Percentiles rank a stretch among this genome's conserved stretches.
phyloP scores from a whole-genome alignment of 92 coral and sea anemone genomes.

The Porites divaricata region DNA sequence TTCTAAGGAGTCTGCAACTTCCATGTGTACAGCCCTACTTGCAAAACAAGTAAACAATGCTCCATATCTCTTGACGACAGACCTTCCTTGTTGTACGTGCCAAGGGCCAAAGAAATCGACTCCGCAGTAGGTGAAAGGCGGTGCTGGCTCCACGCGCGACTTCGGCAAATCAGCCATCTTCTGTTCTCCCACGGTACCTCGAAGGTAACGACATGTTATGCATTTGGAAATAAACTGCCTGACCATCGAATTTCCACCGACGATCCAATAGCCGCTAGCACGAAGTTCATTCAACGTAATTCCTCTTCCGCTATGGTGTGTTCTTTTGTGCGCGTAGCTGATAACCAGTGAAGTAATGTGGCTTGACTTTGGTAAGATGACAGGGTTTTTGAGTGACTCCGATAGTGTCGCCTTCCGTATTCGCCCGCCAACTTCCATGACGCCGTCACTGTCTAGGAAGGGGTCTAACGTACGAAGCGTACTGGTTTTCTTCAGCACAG shows the following conservation, averaged over 20 bases:
- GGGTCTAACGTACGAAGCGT: constrained; percentile 51
- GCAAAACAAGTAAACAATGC: constrained; percentile 62
- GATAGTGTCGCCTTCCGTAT: constrained; percentile 46
- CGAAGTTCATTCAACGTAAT: constrained; percentile 64
- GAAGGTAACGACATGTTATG: constrained; percentile 58
- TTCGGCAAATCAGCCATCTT: constrained; percentile 75
- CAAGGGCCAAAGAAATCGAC: constrained; percentile 64
- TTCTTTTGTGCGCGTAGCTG: constrained; percentile 51
- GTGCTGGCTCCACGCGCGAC: constrained; percentile 58
- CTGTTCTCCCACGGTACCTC: constrained; percentile 63
- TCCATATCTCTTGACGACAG: constrained; percentile 58
- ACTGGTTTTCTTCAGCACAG: constrained; percentile 53
- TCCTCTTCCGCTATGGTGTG: constrained; percentile 62
- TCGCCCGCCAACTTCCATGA: constrained; percentile 62
- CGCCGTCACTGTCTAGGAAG: constrained; percentile 45
- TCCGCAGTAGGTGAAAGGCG: constrained; percentile 63
- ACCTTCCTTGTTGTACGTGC: constrained; percentile 56
- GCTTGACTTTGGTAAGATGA: constrained; percentile 61
- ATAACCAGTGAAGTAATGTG: constrained; percentile 47
- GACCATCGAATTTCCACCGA: constrained; percentile 55
- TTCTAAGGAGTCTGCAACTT: constrained; percentile 53
- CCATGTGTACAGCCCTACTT: constrained; percentile 60
- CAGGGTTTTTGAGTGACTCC: constrained; percentile 38
- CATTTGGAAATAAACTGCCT: constrained; percentile 56
- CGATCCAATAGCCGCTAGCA: constrained; percentile 57